phyloP scores from a whole-genome alignment of 2,113 vertebrate genomes.

The Pachypanchax playfairii region DNA sequence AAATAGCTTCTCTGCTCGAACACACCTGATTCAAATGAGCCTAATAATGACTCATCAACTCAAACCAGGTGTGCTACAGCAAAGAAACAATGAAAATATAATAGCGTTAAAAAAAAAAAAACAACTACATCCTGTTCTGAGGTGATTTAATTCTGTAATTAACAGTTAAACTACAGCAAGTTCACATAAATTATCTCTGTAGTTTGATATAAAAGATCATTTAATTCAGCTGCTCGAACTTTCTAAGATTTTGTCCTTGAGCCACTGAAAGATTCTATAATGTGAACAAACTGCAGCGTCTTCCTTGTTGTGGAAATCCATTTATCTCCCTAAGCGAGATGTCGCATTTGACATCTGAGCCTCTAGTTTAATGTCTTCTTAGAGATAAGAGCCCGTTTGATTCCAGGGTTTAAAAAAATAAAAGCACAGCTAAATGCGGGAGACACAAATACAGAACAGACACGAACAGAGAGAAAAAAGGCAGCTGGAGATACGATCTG shows the following conservation, averaged over 20 bases:
- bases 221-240: constrained; percentile 7
- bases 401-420: neutral
- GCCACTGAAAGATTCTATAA: constrained; percentile 22
- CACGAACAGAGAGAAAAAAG: neutral
- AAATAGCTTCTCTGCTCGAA: neutral
- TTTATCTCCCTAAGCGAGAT: constrained; percentile 43
- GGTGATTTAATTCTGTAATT: no score
- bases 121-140: no score
- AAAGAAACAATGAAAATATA: neutral
- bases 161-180: no score
- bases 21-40: no score
- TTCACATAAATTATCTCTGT: neutral
- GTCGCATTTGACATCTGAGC: constrained; percentile 40
- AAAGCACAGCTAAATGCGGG: neutral
- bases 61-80: neutral
- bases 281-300: constrained; percentile 12
- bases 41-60: no score
- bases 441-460: constrained; percentile 1
- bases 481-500: neutral
- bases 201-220: constrained; percentile 6
- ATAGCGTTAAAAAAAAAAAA: no score
- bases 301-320: constrained; percentile 34
- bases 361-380: constrained; percentile 29
- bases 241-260: constrained; percentile 27
- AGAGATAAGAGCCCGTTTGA: constrained; percentile 21